Conservation (phyloP, 1,140 invertebrate species). For the Drosophila orosa region DNA sequence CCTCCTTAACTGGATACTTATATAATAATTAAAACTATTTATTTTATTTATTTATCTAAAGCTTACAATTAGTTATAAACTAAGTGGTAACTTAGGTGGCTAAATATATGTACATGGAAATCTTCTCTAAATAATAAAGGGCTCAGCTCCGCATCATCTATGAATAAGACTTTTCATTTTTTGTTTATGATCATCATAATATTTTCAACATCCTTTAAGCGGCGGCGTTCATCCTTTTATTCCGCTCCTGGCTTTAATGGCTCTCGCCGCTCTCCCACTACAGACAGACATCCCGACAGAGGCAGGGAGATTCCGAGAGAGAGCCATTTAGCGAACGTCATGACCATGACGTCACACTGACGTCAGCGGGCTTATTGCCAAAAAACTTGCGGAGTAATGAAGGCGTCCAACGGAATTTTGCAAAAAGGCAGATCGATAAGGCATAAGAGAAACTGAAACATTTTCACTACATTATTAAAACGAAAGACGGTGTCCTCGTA, state of each 20-base stretch:
- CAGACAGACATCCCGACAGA: conserved; percentile 3
- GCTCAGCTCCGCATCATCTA: too few species aligned
- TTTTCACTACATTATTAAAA: neutral
- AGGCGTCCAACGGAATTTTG: conserved; percentile 15
- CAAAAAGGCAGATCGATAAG: conserved; percentile 25
- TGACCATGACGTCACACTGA: conserved; percentile 69
- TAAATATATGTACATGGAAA: too few species aligned
- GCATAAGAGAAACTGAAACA: neutral
- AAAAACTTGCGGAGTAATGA: conserved; percentile 21
- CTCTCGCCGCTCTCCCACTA: conserved; percentile 6
- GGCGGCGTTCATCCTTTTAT: neutral
- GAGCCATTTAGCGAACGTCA: conserved; percentile 50
- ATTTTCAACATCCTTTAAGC: neutral
- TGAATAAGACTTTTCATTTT: neutral
- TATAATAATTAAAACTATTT: too few species aligned
- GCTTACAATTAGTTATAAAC: too few species aligned
- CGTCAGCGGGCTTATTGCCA: conserved; percentile 62
- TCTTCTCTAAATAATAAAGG: too few species aligned
- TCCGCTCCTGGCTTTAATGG: neutral
- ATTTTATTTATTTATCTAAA: too few species aligned
- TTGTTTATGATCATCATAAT: neutral
- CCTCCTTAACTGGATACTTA: too few species aligned
- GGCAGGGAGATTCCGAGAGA: neutral
- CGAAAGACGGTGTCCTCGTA: neutral
- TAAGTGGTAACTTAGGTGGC: too few species aligned